Evolutionary conservation across 2,888 invertebrate genomes (phyloP).

Genomic region (Diplazon laetatorius): DNA sequence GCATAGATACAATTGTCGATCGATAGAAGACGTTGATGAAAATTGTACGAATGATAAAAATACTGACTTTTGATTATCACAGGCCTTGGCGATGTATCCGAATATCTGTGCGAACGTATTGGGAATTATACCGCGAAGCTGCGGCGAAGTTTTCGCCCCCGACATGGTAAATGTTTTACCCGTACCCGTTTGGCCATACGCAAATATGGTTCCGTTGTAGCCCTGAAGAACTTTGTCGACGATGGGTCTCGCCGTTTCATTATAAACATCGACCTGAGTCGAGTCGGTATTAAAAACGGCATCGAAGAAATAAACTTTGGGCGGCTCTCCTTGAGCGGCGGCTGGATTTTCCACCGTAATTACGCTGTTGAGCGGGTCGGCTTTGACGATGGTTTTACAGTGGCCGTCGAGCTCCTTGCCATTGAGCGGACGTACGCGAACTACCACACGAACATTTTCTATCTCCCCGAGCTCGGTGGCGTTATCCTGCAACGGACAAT

Average conservation of each 20-base stretch:
- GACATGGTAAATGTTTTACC: slow-evolving; percentile 99
- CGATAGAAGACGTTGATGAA: slow-evolving; percentile 19
- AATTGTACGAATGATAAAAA: slow-evolving; percentile 22
- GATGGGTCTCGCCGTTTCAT: slow-evolving; percentile 97
- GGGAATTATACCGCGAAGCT: slow-evolving; percentile 97
- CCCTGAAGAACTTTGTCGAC: slow-evolving; percentile 98
- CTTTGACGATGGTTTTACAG: slow-evolving; percentile 89
- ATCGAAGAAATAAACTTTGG: slow-evolving; percentile 97
- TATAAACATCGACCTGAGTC: slow-evolving; percentile 96
- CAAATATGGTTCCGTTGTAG: slow-evolving; percentile 97
- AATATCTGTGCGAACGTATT: slow-evolving; percentile 99
- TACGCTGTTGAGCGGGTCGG: slow-evolving; percentile 90
- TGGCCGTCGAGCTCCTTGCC: slow-evolving; percentile 90
- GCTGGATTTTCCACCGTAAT: slow-evolving; percentile 91
- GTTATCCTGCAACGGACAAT: no score
- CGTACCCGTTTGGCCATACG: slow-evolving; percentile 97
- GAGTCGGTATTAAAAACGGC: slow-evolving; percentile 95
- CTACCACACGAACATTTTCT: slow-evolving; percentile 98
- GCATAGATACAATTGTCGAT: background rate
- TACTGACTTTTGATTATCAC: slow-evolving; percentile 92
- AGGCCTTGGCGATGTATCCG: slow-evolving; percentile 97
- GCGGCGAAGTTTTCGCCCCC: slow-evolving; percentile 93
- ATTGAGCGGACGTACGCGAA: slow-evolving; percentile 96
- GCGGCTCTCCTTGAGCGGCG: slow-evolving; percentile 88
- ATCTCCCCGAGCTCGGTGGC: slow-evolving; percentile 85